These are phyloP conservation scores for Sphaerophoria rueppellii DNA, from an alignment of 2,888 invertebrate species.

Conservation along the genomic window DNA sequence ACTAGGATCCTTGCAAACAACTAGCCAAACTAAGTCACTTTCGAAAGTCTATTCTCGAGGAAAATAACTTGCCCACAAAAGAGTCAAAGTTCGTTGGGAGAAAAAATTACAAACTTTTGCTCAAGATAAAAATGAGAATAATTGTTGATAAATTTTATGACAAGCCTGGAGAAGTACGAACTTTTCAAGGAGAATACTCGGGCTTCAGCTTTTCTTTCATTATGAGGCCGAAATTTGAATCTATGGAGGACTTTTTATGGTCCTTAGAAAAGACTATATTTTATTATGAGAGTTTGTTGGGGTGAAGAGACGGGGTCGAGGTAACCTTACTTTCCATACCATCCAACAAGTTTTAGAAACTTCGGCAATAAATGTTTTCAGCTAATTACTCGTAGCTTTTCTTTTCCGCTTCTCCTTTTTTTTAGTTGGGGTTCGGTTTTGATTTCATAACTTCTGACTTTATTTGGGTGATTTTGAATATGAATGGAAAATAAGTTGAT, in stretches of 20 bases:
- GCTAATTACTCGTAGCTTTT: conserved; percentile 52
- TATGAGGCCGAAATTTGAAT: conserved; percentile 15
- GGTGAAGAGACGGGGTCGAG: neutral
- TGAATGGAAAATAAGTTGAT: too few species aligned
- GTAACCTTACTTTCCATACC: conserved; percentile 59
- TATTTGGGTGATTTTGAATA: too few species aligned
- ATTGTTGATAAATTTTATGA: conserved; percentile 63
- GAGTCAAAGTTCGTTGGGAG: conserved; percentile 32
- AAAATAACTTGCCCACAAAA: conserved; percentile 25
- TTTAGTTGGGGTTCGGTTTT: too few species aligned
- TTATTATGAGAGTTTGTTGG: conserved; percentile 12
- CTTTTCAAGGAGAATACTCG: neutral
- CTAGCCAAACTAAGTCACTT: too few species aligned
- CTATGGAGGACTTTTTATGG: neutral
- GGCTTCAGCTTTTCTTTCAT: neutral
- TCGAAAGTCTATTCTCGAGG: too few species aligned
- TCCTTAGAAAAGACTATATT: conserved; percentile 17
- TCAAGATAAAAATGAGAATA: conserved; percentile 53
- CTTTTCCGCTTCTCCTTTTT: neutral
- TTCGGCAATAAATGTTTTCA: conserved; percentile 65
- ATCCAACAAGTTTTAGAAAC: conserved; percentile 18
- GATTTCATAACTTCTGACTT: too few species aligned
- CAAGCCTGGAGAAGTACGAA: conserved; percentile 29
- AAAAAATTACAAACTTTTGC: conserved; percentile 33
- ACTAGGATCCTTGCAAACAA: too few species aligned